Percentiles rank a stretch among this genome's conserved stretches.
Evolutionary conservation across 2,888 invertebrate genomes (phyloP).

Genomic region (Halocaridina rubra): DNA sequence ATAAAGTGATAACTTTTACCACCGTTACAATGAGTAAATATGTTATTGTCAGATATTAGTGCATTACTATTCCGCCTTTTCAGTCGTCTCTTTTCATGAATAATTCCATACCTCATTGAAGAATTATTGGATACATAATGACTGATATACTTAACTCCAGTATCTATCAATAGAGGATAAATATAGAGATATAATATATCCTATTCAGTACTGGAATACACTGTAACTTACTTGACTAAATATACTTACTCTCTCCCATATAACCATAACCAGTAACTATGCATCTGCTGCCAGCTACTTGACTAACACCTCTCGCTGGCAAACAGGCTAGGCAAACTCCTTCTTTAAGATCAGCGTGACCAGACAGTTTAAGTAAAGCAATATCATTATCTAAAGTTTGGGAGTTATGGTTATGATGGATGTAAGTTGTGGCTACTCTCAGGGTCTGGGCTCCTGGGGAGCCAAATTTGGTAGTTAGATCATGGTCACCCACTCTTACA

Average conservation of each 20-base stretch:
- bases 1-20: no score
- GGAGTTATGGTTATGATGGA: constrained; percentile 95
- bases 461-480: constrained; percentile 88
- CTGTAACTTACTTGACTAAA: background rate
- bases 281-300: constrained; percentile 86
- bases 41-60: no score
- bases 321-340: constrained; percentile 88
- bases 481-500: constrained; percentile 92
- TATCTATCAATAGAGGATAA: no score
- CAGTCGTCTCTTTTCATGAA: no score
- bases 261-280: constrained; percentile 95
- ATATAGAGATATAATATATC: no score
- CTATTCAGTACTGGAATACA: background rate
- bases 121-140: no score
- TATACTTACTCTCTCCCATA: constrained; percentile 85
- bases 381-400: constrained; percentile 95
- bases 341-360: constrained; percentile 70
- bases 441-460: constrained; percentile 92
- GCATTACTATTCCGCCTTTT: no score
- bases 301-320: constrained; percentile 88
- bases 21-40: no score
- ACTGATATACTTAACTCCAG: no score
- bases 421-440: constrained; percentile 91
- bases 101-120: no score
- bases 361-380: constrained; percentile 87